Evolutionary conservation across 2,888 invertebrate genomes (phyloP).

Genomic region (Eupithecia pulchellata): DNA sequence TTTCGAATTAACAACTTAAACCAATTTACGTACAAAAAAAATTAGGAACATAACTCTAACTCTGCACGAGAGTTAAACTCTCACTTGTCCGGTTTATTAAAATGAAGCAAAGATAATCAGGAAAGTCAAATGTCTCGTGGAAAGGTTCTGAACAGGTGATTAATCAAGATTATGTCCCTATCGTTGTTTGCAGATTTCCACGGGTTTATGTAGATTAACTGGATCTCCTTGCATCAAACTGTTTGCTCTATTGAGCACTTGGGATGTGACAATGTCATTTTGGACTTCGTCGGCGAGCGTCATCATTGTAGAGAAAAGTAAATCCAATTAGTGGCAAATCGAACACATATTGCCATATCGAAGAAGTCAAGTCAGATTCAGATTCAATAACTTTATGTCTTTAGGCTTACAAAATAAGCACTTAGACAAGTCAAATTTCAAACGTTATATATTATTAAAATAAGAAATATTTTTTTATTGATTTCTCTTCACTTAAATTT

Average conservation of each 20-base stretch:
- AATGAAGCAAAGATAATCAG: constrained; percentile 25
- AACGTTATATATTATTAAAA: too few species aligned
- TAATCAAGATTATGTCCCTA: constrained; percentile 77
- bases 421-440: too few species aligned
- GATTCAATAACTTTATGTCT: too few species aligned
- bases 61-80: neutral
- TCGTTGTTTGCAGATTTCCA: constrained; percentile 74
- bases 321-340: too few species aligned
- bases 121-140: constrained; percentile 48
- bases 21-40: too few species aligned
- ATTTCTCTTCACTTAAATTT: too few species aligned
- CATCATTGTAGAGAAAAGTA: neutral
- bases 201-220: constrained; percentile 73
- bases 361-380: too few species aligned
- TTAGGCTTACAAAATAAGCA: too few species aligned
- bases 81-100: neutral
- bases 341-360: too few species aligned
- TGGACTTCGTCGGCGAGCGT: neutral
- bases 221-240: constrained; percentile 55
- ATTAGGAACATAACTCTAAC: too few species aligned
- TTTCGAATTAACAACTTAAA: neutral
- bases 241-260: constrained; percentile 60
- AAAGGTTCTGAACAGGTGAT: constrained; percentile 63
- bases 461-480: too few species aligned
- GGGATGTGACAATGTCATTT: constrained; percentile 39